Base-by-base conservation (phyloP, 1,140 invertebrate genomes). In the Pogonognathellus flavescens region DNA sequence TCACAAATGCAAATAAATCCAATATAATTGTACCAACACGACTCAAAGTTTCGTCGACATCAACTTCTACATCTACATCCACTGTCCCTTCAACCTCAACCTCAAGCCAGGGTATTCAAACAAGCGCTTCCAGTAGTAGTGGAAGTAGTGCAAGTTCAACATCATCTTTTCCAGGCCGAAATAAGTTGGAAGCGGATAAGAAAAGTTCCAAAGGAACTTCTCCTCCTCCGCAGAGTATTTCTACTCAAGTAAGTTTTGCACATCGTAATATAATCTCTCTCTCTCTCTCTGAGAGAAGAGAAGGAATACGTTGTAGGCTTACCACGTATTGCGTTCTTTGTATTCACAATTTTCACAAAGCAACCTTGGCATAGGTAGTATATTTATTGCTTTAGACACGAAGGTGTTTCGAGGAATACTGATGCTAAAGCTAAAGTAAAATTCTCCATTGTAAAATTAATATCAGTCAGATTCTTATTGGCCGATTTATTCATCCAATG, bases 171-270 rank as follows among this genome's bases (percentile, higher is more conserved):
- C 70, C n/a, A 76, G 31, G 70, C 9, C 70, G 70, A 11, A 76
- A 76, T 25, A 31, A 76, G 16, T 16, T 50, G 4, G 80, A 81
- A 10, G 16, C 25, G 11, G 80, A 72, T 7, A 20, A 82, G 16
- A 88, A 85, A 83, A 88, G 52, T 41, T 88, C 87, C 14, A 88
- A 82, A 25, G 95, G 95, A 85, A 96, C 95, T 22, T 96, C 95
- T 20, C 95, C 95, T 80, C 95, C 95, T 55, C 95, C 95, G 9
- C 95, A 96, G 91, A 95, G 92, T 90, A 95, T 95, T 88, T 95
- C 95, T 41, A 96, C 95, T 41, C 96, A 96, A 93, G 95, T 96
- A 93, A 91, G 89, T 41, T 41, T 41, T 41, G 31, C 31, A 41
- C 31, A 41, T 41, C 31, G 6, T 41, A 1, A 41, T 41, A 41